Evolutionary conservation across 2,888 invertebrate species (phyloP).

Genomic region (Crematogaster levior): DNA sequence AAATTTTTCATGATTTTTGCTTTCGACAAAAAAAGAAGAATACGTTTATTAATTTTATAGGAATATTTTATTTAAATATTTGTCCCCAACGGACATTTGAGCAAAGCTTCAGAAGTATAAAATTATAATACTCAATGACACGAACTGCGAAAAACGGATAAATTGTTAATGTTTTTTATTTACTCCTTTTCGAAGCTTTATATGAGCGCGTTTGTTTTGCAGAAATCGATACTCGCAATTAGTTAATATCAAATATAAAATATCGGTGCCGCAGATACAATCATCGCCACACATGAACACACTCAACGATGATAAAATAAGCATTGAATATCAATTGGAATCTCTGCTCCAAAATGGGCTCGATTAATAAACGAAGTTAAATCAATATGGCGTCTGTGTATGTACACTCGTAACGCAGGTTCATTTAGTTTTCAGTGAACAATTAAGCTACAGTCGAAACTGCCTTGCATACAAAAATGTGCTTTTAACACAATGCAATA

Average conservation of each 20-base stretch:
- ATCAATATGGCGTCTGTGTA: conserved; percentile 27
- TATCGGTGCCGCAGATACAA: neutral
- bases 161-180: neutral
- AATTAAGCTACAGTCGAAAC: conserved; percentile 14
- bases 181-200: neutral
- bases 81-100: neutral
- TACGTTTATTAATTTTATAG: neutral
- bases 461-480: neutral
- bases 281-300: neutral
- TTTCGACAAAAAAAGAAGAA: neutral
- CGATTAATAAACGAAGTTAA: conserved; percentile 35
- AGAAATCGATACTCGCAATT: neutral
- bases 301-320: conserved; percentile 3
- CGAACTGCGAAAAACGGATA: neutral
- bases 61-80: conserved; percentile 5
- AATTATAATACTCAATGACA: neutral
- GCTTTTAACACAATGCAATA: neutral
- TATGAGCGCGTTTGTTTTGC: neutral
- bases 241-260: conserved; percentile 30
- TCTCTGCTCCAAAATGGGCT: neutral
- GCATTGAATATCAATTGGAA: conserved; percentile 27
- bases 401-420: neutral
- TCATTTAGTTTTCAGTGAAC: conserved; percentile 31
- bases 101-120: neutral
- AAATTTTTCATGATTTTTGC: conserved; percentile 29